phyloP scores from a whole-genome alignment of 37 sponge, comb jelly and placozoan genomes.

The Haliclona indistincta region DNA sequence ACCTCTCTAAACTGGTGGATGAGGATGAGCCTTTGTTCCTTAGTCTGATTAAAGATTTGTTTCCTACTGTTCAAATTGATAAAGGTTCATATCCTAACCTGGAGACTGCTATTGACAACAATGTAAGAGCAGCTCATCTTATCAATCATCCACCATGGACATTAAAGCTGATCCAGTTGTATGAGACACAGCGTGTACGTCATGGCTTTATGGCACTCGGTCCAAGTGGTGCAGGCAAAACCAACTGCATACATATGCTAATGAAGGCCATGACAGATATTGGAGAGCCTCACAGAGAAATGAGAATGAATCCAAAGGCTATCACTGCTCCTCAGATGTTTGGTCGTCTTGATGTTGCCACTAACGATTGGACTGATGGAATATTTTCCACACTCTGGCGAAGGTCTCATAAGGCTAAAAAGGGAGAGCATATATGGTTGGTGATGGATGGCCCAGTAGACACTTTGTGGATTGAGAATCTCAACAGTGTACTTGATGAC shows the following conservation, averaged over 20 bases:
- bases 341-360: conserved; percentile 97
- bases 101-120: conserved; percentile 89
- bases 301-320: conserved; percentile 99
- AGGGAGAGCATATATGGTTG: conserved; percentile 97
- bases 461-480: conserved; percentile 99
- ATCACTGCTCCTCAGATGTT: conserved; percentile 99
- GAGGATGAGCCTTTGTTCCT: conserved; percentile 99
- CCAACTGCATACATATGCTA: conserved; percentile 88
- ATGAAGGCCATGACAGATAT: conserved; percentile 96
- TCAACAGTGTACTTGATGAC: conserved; percentile 87
- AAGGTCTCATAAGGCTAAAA: conserved; percentile 93
- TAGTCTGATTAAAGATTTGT: conserved; percentile 95
- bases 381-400: conserved; percentile 99
- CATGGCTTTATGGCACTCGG: conserved; percentile 99
- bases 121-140: conserved; percentile 79
- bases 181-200: conserved; percentile 96
- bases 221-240: conserved; percentile 97
- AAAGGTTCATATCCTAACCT: conserved; percentile 91
- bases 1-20: conserved; percentile 98
- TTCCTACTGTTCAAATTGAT: conserved; percentile 88
- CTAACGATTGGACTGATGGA: conserved; percentile 99
- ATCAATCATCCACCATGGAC: conserved; percentile 97
- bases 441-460: conserved; percentile 99
- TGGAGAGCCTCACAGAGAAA: conserved; percentile 89
- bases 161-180: conserved; percentile 96